Evolutionary conservation across 2,113 vertebrate species (phyloP).

Genomic region (Promerops cafer): DNA sequence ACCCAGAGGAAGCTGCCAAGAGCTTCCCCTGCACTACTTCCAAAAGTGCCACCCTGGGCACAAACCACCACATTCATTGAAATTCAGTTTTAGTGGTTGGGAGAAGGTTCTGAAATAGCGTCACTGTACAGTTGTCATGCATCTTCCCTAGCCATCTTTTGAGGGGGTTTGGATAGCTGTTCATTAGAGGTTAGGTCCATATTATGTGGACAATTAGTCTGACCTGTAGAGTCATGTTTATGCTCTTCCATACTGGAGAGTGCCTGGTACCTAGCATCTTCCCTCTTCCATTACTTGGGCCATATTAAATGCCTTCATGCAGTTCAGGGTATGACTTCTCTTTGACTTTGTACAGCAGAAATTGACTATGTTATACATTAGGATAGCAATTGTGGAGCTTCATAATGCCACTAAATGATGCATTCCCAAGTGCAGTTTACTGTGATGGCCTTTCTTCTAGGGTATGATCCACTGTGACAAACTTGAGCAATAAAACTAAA

Average conservation of each 20-base stretch:
- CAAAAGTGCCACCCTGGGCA: no score
- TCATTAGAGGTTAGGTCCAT: not conserved
- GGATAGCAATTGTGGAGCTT: not conserved
- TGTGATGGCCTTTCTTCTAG: not conserved
- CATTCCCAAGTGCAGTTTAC: not conserved
- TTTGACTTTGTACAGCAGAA: not conserved
- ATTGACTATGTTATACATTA: not conserved
- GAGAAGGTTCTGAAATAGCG: not conserved
- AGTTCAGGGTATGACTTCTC: not conserved
- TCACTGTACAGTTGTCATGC: not conserved
- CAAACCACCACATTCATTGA: no score
- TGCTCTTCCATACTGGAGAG: not conserved
- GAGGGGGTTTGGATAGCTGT: not conserved
- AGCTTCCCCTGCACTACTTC: no score
- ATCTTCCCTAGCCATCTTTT: not conserved
- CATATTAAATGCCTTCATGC: not conserved
- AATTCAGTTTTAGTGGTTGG: not conserved
- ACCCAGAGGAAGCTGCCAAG: no score
- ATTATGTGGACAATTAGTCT: not conserved
- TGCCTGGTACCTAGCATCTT: not conserved
- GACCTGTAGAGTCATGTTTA: not conserved
- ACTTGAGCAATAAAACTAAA: not conserved
- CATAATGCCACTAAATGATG: not conserved
- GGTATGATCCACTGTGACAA: not conserved
- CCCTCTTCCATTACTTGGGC: not conserved